Evolutionary conservation across 2,888 invertebrate genomes (phyloP), one percentile per base, ranked within the genome.

Genomic region (Eristalis pertinax): DNA sequence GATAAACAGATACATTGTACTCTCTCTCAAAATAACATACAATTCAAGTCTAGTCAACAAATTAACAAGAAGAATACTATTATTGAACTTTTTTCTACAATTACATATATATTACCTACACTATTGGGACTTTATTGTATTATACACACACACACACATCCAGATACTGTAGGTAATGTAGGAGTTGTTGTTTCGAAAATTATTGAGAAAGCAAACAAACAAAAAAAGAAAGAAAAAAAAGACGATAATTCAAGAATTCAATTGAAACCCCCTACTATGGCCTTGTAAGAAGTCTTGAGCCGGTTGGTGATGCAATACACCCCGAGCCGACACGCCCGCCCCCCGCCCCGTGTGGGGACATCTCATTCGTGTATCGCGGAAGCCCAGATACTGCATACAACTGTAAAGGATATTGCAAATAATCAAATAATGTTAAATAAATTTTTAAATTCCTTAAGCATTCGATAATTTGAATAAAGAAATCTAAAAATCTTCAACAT

Each of bases 401-500:
- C 19, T 67, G 62, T 41, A 68, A 70, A 86, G 72, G 65, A 79
- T 79, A 78, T 79, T 83, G 78, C 74, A 82, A 79, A 79, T 82
- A 82, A 82, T 86, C 86, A 86, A 86, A 83, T 86, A 83, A 74
- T 78, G 82, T 86, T 82, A 82, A 86, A 82, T 65, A 79, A 83
- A 79, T 86, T 86, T 86, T 83, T 83, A 86, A 50, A 86, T 75
- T 86, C 78, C 78, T 86, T 72, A 86, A 86, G 78, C 74, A 86
- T 86, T 86, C 86, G 86, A 86, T 86, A 83, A 86, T 86, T 86
- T 86, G 86, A 86, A 83, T 86, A 86, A 86, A 83, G 63, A 81
- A 67, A 76, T 60, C 73, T 43, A 65, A 50, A 78, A 64, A 78
- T 4, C 67, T 77, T 22, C 38, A 67, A 75, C n/a, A 58, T 24